Conservation (phyloP, 2,888 invertebrate genomes). For the Synanthedon formicaeformis region DNA sequence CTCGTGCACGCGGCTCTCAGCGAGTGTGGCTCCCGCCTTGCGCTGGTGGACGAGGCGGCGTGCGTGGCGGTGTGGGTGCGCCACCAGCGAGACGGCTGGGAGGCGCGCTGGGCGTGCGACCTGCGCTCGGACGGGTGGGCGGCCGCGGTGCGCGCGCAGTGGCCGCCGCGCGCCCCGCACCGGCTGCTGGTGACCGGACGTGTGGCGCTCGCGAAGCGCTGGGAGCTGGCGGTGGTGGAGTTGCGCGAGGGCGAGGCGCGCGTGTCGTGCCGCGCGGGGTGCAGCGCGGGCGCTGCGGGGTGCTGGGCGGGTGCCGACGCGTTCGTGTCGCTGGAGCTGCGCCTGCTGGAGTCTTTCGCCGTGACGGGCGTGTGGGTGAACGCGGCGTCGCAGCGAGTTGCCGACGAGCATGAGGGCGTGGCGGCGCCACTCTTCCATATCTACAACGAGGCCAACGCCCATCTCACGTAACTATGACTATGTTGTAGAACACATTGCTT, state of each 20-base stretch:
- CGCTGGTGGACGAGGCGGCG: slow-evolving; percentile 23
- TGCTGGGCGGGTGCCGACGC: slow-evolving; percentile 20
- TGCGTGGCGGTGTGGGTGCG: slow-evolving; percentile 7
- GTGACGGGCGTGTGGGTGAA: slow-evolving; percentile 44
- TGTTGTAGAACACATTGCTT: too few species aligned
- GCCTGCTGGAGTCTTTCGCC: slow-evolving; percentile 22
- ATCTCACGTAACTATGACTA: slow-evolving; percentile 26
- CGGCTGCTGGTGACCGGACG: slow-evolving; percentile 38
- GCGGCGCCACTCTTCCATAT: slow-evolving; percentile 34
- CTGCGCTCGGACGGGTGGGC: slow-evolving; percentile 14
- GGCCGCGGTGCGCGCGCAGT: slow-evolving; percentile 18
- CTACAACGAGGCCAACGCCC: slow-evolving; percentile 39
- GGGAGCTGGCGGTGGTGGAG: slow-evolving; percentile 36
- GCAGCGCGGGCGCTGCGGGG: slow-evolving; percentile 23
- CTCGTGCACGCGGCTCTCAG: slow-evolving; percentile 18
- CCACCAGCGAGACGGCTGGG: background rate
- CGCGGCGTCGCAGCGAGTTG: slow-evolving; percentile 46
- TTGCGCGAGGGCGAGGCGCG: slow-evolving; percentile 10
- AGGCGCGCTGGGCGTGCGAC: background rate
- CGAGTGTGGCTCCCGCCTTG: slow-evolving; percentile 14
- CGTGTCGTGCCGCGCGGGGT: slow-evolving; percentile 22
- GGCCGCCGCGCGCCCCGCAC: slow-evolving; percentile 14
- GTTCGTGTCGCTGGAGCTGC: slow-evolving; percentile 36
- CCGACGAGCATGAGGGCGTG: slow-evolving; percentile 43
- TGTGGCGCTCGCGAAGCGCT: slow-evolving; percentile 28